Percentiles rank a stretch among this genome's conserved stretches.
Conservation (phyloP, 2,797 vertebrate species). For the Dromococcyx pavoninus region DNA sequence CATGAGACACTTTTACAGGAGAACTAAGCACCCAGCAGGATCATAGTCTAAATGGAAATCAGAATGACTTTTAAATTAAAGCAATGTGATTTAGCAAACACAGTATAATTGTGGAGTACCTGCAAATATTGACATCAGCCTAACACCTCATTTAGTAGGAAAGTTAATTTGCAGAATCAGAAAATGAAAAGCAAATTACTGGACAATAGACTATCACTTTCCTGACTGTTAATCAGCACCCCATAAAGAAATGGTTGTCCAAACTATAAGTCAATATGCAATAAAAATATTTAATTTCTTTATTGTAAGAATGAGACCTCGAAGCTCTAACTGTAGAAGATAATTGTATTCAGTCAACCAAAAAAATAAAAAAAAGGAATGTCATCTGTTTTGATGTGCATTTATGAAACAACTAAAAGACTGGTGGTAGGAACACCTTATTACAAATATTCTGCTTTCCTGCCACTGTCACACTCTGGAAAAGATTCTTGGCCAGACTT, state of each 20-base stretch:
- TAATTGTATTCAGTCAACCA: neutral
- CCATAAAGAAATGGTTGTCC: neutral
- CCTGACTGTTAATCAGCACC: constrained; percentile 13
- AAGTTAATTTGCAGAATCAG: constrained; percentile 48
- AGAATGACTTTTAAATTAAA: constrained; percentile 43
- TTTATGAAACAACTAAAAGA: neutral
- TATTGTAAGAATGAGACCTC: neutral
- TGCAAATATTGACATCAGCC: constrained; percentile 64
- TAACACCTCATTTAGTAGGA: constrained; percentile 29
- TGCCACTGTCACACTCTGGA: neutral
- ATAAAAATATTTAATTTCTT: constrained; percentile 16
- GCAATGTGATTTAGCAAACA: constrained; percentile 49
- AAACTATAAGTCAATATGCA: neutral
- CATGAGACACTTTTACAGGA: neutral
- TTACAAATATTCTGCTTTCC: neutral
- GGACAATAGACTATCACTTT: constrained; percentile 14
- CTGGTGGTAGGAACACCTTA: neutral
- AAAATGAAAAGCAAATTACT: constrained; percentile 55
- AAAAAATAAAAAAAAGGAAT: neutral
- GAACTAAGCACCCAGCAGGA: constrained; percentile 3
- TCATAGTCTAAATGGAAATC: constrained; percentile 40
- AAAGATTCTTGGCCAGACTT: constrained; percentile 14
- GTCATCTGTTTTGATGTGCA: neutral
- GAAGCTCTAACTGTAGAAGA: neutral
- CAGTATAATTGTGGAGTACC: constrained; percentile 40